A percentile compares a stretch with the other conserved stretches of the same genome.
Evolutionary conservation across 2,888 invertebrate genomes (phyloP).

Genomic region (Tetranychus truncatus): DNA sequence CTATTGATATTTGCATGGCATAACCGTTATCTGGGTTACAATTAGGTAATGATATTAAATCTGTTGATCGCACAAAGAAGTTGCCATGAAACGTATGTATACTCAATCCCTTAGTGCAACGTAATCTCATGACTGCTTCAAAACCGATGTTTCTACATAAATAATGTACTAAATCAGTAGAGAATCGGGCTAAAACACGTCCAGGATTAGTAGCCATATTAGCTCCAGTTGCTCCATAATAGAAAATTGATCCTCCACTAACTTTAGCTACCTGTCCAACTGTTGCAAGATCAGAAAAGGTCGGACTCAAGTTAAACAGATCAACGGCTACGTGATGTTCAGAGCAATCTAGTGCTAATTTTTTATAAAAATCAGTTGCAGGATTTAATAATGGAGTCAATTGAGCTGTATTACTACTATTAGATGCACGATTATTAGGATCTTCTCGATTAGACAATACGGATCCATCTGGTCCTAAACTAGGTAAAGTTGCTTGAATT

Average conservation of each 20-base stretch:
- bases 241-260: constrained; percentile 23
- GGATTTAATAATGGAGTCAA: constrained; percentile 38
- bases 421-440: constrained; percentile 56
- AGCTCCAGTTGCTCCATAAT: constrained; percentile 18
- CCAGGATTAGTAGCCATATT: constrained; percentile 8
- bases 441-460: constrained; percentile 67
- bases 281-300: constrained; percentile 83
- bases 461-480: constrained; percentile 42
- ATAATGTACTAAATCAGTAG: constrained; percentile 62
- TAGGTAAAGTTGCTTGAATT: constrained; percentile 64
- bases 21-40: constrained; percentile 94
- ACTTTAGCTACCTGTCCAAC: constrained; percentile 35
- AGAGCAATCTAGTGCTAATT: constrained; percentile 83
- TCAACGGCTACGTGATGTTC: constrained; percentile 91
- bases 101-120: constrained; percentile 73
- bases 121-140: constrained; percentile 91
- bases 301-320: constrained; percentile 74
- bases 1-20: constrained; percentile 91
- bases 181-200: constrained; percentile 37
- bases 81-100: constrained; percentile 99
- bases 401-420: constrained; percentile 32
- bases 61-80: constrained; percentile 94
- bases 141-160: constrained; percentile 91
- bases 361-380: constrained; percentile 92
- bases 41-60: constrained; percentile 83